Conservation (phyloP, 1,140 invertebrate species). For the Globodera ellingtonae region DNA sequence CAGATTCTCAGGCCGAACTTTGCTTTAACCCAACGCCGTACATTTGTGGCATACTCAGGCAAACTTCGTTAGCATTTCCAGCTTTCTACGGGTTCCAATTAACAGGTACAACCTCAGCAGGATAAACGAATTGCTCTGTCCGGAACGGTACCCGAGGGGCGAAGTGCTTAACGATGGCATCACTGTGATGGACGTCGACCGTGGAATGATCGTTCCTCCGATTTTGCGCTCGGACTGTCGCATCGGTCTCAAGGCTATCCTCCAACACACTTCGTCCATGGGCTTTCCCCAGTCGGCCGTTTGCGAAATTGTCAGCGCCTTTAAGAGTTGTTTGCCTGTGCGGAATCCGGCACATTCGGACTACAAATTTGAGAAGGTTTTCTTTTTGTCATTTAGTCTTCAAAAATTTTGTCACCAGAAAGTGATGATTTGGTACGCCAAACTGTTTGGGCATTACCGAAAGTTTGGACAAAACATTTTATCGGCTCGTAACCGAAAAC, state of each 20-base stretch:
- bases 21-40: constrained; percentile 51
- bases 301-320: constrained; percentile 35
- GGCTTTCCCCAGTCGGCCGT: constrained; percentile 47
- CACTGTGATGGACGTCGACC: constrained; percentile 46
- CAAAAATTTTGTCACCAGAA: constrained; percentile 10
- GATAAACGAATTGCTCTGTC: constrained; percentile 26
- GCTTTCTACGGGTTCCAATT: constrained; percentile 3
- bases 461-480: constrained; percentile 40
- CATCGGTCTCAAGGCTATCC: constrained; percentile 37
- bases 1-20: constrained; percentile 49
- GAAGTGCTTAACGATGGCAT: constrained; percentile 39
- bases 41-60: constrained; percentile 52
- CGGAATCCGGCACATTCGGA: constrained; percentile 41
- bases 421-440: constrained; percentile 49
- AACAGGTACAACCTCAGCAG: constrained; percentile 43
- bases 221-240: constrained; percentile 13
- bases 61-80: background rate
- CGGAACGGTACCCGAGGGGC: constrained; percentile 4
- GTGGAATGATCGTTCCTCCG: constrained; percentile 41
- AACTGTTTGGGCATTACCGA: constrained; percentile 47
- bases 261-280: constrained; percentile 41
- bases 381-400: background rate
- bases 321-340: constrained; percentile 35
- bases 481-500: constrained; percentile 45
- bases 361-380: constrained; percentile 49